A percentile compares a stretch with the other conserved stretches of the same genome.
Evolutionary conservation across 2,113 vertebrate genomes (phyloP).

Genomic region (Trematomus loennbergii): DNA sequence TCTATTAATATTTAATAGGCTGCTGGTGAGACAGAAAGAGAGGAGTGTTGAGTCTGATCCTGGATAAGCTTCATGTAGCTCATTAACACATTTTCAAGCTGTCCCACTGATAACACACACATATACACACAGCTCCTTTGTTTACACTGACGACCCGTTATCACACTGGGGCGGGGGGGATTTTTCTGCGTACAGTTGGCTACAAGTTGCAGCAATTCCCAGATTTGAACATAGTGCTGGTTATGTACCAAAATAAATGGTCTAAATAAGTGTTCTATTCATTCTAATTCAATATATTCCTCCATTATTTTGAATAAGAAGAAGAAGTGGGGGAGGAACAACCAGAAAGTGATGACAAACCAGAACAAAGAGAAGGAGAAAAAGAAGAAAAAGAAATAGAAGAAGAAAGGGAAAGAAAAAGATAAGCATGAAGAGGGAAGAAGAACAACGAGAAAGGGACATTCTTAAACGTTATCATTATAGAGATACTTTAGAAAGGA

Average conservation of each 20-base stretch:
- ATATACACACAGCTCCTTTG: not conserved
- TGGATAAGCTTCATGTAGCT: constrained; percentile 34
- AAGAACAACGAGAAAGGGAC: too few species aligned
- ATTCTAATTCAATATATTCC: too few species aligned
- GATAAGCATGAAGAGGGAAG: too few species aligned
- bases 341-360: too few species aligned
- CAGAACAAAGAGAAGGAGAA: too few species aligned
- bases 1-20: constrained; percentile 33
- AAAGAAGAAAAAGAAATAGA: too few species aligned
- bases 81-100: constrained; percentile 57
- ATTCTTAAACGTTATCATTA: not conserved
- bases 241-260: not conserved
- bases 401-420: too few species aligned
- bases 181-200: too few species aligned
- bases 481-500: not conserved
- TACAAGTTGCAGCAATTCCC: not conserved
- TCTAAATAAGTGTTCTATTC: too few species aligned
- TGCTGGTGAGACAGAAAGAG: constrained; percentile 32
- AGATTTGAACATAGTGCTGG: not conserved
- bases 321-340: too few species aligned
- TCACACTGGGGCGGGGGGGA: not conserved
- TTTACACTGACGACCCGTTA: too few species aligned
- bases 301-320: too few species aligned
- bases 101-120: constrained; percentile 49
- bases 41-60: constrained; percentile 45